Base-by-base conservation (phyloP, 2,888 invertebrate species). In the Zygaena filipendulae region DNA sequence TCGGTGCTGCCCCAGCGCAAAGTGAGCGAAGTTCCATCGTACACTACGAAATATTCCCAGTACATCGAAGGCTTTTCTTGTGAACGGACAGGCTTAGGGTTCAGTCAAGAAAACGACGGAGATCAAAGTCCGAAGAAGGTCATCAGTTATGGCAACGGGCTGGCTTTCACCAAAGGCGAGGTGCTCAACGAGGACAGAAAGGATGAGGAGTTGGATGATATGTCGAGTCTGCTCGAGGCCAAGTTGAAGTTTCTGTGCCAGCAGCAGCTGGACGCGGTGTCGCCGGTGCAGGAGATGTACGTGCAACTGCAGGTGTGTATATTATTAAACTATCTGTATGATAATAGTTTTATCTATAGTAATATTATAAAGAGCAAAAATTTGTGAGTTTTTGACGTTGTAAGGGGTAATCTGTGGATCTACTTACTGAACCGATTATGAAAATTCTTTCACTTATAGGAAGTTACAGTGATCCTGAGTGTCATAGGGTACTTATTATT, bases 211-310 rank as follows among this genome's bases (percentile, higher is more conserved):
- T 39, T 71, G 29, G 70, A 75, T 2, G 66, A 69, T 16, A 25
- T 64, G 39, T 60, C 62, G 0, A 70, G 72, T 1, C 40, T 82
- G 12, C 52, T 84, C 20, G 72, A 72, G 36, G 79, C 81, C 4
- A 84, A 84, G 47, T 47, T 84, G 42, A 80, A 74, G 47, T 83
- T 80, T 39, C 42, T 84, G 41, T 72, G 67, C 19, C 70, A 81
- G 39, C 50, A 75, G 34, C 81, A 82, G 40, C 67, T 77, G 5
- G 51, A 50, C 31, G 38, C 54, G 4, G 49, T 83, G 25, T 59
- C 82, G n/a, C 79, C 83, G 2, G 70, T 84, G 16, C 82, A 83
- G 41, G 72, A 80, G 43, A 77, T 84, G 75, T 50, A 75, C 36
- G 75, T 83, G 43, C 83, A 84, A 47, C 60, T 83, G 61, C 82